Conservation (phyloP, 2,888 invertebrate genomes). For the Melitaea athalia region DNA sequence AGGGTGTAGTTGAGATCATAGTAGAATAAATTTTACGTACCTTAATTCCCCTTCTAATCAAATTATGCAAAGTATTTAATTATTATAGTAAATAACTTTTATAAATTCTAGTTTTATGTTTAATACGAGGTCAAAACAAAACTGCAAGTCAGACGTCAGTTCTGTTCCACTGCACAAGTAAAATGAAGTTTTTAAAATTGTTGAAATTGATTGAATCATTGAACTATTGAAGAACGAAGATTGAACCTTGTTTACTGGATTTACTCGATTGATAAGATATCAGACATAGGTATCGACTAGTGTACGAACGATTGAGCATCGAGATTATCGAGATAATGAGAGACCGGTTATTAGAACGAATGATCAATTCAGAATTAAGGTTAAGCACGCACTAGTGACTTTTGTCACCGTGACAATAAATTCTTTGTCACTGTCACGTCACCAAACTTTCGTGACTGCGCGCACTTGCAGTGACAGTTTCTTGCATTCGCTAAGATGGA, state of each 20-base stretch:
- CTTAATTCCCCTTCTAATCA: neutral
- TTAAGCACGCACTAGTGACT: too few species aligned
- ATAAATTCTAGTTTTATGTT: neutral
- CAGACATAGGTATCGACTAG: too few species aligned
- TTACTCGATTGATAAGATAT: too few species aligned
- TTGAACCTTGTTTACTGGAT: neutral
- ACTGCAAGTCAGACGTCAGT: constrained; percentile 1
- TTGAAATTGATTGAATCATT: too few species aligned
- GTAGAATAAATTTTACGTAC: constrained; percentile 1
- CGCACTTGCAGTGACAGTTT: too few species aligned
- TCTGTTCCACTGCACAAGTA: neutral
- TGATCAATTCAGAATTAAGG: neutral
- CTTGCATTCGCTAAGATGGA: too few species aligned
- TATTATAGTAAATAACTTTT: neutral
- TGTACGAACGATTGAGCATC: neutral
- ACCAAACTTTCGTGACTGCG: too few species aligned
- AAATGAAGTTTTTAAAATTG: too few species aligned
- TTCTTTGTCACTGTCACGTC: too few species aligned
- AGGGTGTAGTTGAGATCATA: neutral
- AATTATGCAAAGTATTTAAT: neutral
- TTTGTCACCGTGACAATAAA: too few species aligned
- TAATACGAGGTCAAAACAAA: neutral
- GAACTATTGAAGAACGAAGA: neutral
- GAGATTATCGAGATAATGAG: too few species aligned
- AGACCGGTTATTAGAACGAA: neutral